phyloP scores from a whole-genome alignment of 2,113 vertebrate species.

The Anoura caudifer region DNA sequence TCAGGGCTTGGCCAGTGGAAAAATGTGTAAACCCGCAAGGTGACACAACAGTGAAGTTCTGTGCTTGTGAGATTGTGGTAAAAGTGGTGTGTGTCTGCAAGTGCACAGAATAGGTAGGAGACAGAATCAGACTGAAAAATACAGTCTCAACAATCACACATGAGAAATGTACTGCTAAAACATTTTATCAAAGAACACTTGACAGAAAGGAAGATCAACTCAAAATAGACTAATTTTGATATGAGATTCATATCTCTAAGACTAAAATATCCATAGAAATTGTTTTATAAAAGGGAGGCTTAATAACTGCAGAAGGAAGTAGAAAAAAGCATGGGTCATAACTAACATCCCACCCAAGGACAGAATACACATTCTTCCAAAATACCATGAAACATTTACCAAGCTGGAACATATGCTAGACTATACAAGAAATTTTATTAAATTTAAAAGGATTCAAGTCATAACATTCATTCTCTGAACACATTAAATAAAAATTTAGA shows the following conservation, averaged over 20 bases:
- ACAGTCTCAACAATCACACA: not conserved
- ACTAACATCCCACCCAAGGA: not conserved
- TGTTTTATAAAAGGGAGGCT: not conserved
- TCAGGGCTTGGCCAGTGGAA: not conserved
- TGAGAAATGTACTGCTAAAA: slow-evolving; percentile 5
- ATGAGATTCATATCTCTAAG: not conserved
- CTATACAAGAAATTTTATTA: not conserved
- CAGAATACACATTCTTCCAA: not conserved
- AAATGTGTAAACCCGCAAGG: not conserved
- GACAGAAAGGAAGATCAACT: slow-evolving; percentile 26
- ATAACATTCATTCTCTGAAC: not conserved
- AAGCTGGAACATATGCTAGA: not conserved
- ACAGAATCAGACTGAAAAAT: slow-evolving; percentile 21
- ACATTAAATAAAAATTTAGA: not conserved
- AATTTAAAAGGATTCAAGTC: not conserved
- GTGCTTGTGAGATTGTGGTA: not conserved
- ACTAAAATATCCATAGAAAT: not conserved
- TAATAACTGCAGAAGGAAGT: not conserved
- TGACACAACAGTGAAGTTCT: not conserved
- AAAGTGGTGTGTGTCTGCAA: not conserved
- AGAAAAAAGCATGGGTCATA: not conserved
- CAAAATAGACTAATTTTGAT: slow-evolving; percentile 21
- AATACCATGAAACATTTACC: not conserved
- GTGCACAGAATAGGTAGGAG: not conserved
- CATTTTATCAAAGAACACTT: slow-evolving; percentile 31